Base-by-base conservation (phyloP, 2,113 vertebrate genomes). In the rabbit (Oryctolagus cuniculus) region DNA sequence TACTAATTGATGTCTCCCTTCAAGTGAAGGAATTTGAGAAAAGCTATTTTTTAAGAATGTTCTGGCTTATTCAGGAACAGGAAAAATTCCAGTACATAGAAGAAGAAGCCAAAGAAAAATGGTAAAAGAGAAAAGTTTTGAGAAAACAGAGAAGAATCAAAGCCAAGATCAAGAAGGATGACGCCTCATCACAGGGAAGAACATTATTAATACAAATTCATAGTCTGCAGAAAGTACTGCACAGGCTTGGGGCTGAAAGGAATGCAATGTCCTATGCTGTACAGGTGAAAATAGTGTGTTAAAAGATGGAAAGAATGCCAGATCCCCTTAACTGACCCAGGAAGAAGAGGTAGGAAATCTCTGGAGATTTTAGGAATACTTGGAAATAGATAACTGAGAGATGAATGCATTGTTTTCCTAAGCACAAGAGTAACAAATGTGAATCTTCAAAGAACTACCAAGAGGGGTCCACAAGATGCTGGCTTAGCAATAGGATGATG, bases 21-120 rank as follows among this genome's bases (percentile, higher is more conserved):
- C 73, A 87, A 95, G 21, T 70, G 58, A 87, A 87, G 19, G 25
- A 77, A 91, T 89, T 73, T 61, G 58, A 92, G 75, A 51, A 87
- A 81, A 79, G 25, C 6, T 64, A 22, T 81, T 87, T 89, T 10
- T 58, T 70, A 49, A 53, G 63, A 34, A 51, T 8, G 55, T n/a
- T 27, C 13, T 66, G 51, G 27, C 51, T 91, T 78, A 75, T 67
- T 72, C 90, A 61, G 58, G 27, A 72, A 15, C 6, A 87, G 21
- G 49, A 91, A 94, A 10, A 36, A 77, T 85, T 94, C 36, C 6
- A 84, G 55, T 17, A 87, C 27, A 64, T 22, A 0, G 8, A 82
- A 44, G 82, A 34, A 88, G 72, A 87, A 34, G 13, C 25, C 38
- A 94, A 81, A 16, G 49, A 73, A 81, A 10, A 85, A 80, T 44